Conservation (phyloP, 1,140 invertebrate genomes). For the Uloborus diversus region DNA sequence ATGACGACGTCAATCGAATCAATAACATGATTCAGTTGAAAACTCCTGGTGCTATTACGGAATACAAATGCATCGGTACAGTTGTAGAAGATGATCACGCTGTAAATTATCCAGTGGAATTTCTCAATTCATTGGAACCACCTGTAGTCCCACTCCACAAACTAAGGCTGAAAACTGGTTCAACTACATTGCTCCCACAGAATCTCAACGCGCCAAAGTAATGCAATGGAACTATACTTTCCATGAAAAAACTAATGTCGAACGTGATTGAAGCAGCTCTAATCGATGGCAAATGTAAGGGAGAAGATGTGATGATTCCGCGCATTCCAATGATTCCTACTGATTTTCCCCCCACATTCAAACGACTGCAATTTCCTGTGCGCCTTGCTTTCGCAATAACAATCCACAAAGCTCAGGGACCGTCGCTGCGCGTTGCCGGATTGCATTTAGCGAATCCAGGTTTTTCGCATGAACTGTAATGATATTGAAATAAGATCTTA, state of each 20-base stretch:
- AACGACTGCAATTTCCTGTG: conserved; percentile 69
- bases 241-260: no score
- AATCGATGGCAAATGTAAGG: no score
- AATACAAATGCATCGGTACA: neutral
- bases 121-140: conserved; percentile 1
- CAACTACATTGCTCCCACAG: no score
- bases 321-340: conserved; percentile 45
- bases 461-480: no score
- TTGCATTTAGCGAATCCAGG: no score
- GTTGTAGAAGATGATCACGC: neutral
- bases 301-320: neutral
- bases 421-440: no score
- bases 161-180: no score
- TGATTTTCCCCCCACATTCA: conserved; percentile 61
- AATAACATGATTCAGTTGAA: neutral
- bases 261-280: no score
- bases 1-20: neutral
- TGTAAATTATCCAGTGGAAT: conserved; percentile 6
- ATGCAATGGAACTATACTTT: no score
- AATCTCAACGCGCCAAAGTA: no score
- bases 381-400: conserved; percentile 67
- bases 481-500: no score
- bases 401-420: no score
- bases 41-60: neutral
- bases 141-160: neutral